Conservation (phyloP, 1,140 invertebrate species). For the Drosophila setifemur region DNA sequence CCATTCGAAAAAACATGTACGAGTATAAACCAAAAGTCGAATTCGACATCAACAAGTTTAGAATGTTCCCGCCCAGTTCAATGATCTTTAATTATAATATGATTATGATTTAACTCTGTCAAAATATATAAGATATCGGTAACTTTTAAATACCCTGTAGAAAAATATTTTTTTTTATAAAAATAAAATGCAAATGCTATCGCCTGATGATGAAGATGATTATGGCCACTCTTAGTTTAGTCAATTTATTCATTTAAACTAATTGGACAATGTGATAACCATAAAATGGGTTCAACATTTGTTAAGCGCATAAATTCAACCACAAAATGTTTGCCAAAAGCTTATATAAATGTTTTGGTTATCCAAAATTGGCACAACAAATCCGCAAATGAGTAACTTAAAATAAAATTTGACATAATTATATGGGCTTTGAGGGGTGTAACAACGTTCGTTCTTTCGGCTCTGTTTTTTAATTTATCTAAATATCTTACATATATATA, state of each 20-base stretch:
- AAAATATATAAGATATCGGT: background rate
- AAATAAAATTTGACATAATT: background rate
- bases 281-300: slow-evolving; percentile 15
- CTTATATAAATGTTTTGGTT: slow-evolving; percentile 11
- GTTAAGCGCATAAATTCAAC: slow-evolving; percentile 3
- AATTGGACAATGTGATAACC: slow-evolving; percentile 12
- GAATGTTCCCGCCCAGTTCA: slow-evolving; percentile 12
- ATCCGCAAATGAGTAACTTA: background rate
- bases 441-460: no score
- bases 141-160: background rate
- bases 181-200: no score
- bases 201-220: no score
- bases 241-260: slow-evolving; percentile 13
- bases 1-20: slow-evolving; percentile 12
- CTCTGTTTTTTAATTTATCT: no score
- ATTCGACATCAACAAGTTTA: slow-evolving; percentile 16
- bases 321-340: background rate
- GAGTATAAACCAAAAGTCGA: no score
- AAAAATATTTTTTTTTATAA: no score
- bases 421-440: no score
- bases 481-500: no score
- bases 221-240: no score
- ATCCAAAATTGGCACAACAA: background rate
- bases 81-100: slow-evolving; percentile 8
- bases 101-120: background rate